Percentiles rank a stretch among this genome's conserved stretches.
Conservation (phyloP, 2,888 invertebrate genomes). For the Odontothrips loti region DNA sequence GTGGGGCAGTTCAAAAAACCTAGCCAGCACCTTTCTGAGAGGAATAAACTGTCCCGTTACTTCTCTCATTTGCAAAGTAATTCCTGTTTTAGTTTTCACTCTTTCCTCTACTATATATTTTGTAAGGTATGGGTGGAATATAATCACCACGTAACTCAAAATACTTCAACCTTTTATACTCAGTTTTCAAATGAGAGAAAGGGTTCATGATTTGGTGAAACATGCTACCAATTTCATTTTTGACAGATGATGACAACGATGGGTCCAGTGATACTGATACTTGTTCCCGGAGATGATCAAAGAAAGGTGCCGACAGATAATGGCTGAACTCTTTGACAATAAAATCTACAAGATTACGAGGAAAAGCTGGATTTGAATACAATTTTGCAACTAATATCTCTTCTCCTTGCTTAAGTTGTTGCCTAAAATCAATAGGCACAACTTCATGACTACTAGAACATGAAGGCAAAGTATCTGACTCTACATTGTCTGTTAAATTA, state of each 20-base stretch:
- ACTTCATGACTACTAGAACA: background rate
- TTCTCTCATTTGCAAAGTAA: no score
- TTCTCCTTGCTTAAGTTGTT: background rate
- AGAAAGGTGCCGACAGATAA: background rate
- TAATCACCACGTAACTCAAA: background rate
- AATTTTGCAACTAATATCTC: background rate
- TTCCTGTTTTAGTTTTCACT: no score
- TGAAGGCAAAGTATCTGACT: background rate
- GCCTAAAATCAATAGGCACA: background rate
- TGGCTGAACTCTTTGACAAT: background rate
- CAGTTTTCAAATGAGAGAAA: background rate
- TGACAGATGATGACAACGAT: background rate
- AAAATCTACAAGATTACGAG: background rate
- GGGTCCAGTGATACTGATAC: background rate
- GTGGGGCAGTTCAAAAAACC: no score
- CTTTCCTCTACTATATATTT: background rate
- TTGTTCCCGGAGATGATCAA: background rate
- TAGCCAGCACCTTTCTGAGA: no score
- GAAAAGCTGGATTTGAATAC: background rate
- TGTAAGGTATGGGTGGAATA: background rate
- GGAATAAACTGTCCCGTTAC: no score
- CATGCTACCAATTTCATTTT: background rate
- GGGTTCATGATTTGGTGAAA: background rate
- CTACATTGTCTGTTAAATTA: background rate
- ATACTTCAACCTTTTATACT: background rate